These are phyloP conservation scores for Rallus limicola DNA, from an alignment of 2,113 vertebrate genomes.

Conservation along the genomic window DNA sequence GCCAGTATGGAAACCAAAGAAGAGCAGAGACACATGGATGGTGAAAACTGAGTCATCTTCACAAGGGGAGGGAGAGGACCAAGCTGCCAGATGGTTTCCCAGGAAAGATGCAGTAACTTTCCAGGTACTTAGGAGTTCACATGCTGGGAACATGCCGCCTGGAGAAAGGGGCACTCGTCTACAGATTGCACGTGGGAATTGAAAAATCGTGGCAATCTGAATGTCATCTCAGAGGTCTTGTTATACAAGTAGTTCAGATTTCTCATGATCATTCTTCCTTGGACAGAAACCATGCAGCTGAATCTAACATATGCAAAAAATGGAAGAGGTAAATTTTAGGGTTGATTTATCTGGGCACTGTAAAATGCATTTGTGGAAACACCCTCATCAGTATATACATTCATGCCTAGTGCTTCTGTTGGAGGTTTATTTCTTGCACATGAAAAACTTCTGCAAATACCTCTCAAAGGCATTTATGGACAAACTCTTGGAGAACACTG, in stretches of 20 bases:
- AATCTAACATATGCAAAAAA: background rate
- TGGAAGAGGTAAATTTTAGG: background rate
- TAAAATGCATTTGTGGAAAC: background rate
- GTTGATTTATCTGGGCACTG: background rate
- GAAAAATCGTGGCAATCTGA: background rate
- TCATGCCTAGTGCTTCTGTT: background rate
- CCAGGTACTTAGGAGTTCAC: background rate
- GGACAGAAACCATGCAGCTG: background rate
- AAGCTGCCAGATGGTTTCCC: background rate
- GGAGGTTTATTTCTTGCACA: background rate
- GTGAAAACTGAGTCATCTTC: background rate
- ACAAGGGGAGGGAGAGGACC: background rate
- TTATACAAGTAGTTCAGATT: background rate
- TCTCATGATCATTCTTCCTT: background rate
- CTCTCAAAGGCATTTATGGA: constrained; percentile 3
- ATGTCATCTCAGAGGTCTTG: background rate
- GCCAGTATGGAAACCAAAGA: background rate
- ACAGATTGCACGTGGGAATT: background rate
- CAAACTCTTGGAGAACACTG: background rate
- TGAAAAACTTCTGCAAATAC: background rate
- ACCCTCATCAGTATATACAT: background rate
- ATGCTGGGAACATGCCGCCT: background rate
- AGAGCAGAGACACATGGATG: background rate
- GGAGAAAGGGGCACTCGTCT: background rate
- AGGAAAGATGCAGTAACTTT: background rate